Evolutionary conservation across 1,140 invertebrate genomes (phyloP).

Genomic region (Philotrypesis tridentata): DNA sequence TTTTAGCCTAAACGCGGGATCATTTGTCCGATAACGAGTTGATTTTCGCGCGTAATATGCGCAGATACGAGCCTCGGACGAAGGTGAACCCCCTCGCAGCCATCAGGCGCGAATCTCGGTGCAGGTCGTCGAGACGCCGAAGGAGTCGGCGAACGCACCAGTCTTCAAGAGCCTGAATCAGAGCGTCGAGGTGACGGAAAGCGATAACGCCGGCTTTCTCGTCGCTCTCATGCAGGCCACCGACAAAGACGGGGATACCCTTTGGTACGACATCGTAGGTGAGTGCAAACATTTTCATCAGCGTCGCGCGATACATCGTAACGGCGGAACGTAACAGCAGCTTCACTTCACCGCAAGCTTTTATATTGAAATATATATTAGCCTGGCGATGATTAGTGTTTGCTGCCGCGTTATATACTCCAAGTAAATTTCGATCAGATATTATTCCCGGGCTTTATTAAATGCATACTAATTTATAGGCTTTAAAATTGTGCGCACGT

Average conservation of each 20-base stretch:
- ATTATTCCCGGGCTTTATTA: no score
- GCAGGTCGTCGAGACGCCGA: constrained; percentile 76
- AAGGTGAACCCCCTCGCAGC: constrained; percentile 81
- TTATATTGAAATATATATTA: no score
- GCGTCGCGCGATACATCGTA: no score
- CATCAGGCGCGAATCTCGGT: constrained; percentile 82
- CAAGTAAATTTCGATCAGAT: no score
- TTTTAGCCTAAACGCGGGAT: no score
- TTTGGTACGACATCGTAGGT: constrained; percentile 95
- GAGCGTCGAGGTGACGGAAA: constrained; percentile 86
- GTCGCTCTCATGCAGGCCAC: constrained; percentile 86
- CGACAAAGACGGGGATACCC: constrained; percentile 87
- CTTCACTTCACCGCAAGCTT: not conserved
- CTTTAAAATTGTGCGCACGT: no score
- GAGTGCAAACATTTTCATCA: constrained; percentile 66
- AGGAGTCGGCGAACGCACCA: constrained; percentile 78
- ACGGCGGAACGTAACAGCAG: no score
- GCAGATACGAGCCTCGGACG: constrained; percentile 87
- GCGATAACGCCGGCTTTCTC: constrained; percentile 87
- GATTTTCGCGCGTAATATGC: constrained; percentile 24
- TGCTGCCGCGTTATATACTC: no score
- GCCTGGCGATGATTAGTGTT: no score
- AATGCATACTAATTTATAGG: no score
- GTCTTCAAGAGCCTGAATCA: constrained; percentile 78
- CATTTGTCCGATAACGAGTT: not conserved